These are phyloP conservation scores for Oryzias sinensis DNA, from an alignment of 2,797 vertebrate genomes.

Conservation along the genomic window DNA sequence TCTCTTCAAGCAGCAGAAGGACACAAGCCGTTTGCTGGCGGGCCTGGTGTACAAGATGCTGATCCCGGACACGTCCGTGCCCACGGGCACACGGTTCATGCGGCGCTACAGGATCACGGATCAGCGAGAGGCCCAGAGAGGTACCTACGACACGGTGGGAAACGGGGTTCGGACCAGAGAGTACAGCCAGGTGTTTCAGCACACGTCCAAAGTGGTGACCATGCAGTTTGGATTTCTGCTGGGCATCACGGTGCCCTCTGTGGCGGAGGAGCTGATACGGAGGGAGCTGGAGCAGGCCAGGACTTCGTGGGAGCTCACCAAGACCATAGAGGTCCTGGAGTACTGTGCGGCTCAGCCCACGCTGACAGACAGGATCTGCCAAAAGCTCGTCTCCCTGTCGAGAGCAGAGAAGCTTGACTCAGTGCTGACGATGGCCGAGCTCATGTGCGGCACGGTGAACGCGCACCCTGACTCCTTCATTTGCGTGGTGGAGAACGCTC, in stretches of 20 bases:
- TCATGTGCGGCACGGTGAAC: conserved; percentile 23
- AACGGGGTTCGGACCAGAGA: conserved; percentile 14
- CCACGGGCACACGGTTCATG: neutral
- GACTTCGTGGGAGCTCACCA: conserved; percentile 14
- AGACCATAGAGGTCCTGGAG: conserved; percentile 13
- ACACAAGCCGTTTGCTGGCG: neutral
- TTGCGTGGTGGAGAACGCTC: conserved; percentile 11
- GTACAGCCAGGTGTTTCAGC: conserved; percentile 23
- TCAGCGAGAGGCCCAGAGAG: conserved; percentile 19
- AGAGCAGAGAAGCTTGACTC: neutral
- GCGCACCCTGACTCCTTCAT: neutral
- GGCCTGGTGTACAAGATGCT: conserved; percentile 26
- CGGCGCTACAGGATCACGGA: conserved; percentile 10
- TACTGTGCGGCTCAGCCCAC: conserved; percentile 22
- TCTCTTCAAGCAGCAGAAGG: conserved; percentile 20
- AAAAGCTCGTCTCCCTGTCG: neutral
- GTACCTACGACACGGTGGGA: conserved; percentile 15
- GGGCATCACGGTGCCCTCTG: neutral
- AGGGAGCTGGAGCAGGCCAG: conserved; percentile 11
- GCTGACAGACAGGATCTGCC: conserved; percentile 5
- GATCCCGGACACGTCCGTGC: conserved; percentile 4
- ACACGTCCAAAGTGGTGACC: conserved; percentile 6
- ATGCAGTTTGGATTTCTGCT: conserved; percentile 20
- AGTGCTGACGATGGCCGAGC: neutral
- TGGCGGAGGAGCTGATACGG: conserved; percentile 3